These are phyloP conservation scores for Thymelicus acteon DNA, from an alignment of 2,888 invertebrate species.

Conservation along the genomic window DNA sequence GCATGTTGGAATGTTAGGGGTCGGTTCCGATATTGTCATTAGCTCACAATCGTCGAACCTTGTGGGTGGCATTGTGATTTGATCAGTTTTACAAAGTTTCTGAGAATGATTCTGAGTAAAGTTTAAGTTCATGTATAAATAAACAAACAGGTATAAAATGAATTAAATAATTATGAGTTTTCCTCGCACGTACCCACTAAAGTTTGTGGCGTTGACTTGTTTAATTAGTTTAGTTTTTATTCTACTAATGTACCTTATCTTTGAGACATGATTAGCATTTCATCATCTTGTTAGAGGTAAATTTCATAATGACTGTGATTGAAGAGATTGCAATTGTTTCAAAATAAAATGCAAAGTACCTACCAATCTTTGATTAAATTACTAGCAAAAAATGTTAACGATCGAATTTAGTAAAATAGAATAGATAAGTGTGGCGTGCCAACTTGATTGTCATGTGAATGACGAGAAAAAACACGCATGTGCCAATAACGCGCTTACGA, in stretches of 20 bases:
- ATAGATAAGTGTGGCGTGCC: slow-evolving; percentile 11
- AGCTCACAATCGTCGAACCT: too few relatives aligned
- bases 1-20: too few relatives aligned
- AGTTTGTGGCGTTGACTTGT: too few relatives aligned
- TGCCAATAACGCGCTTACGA: slow-evolving; percentile 17
- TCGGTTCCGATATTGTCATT: too few relatives aligned
- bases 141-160: too few relatives aligned
- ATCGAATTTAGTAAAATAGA: slow-evolving; percentile 23
- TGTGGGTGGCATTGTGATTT: too few relatives aligned
- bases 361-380: slow-evolving; percentile 20
- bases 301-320: background rate
- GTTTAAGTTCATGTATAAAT: too few relatives aligned
- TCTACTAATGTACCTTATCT: background rate
- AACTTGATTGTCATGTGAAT: slow-evolving; percentile 34
- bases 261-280: background rate
- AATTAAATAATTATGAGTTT: too few relatives aligned
- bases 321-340: slow-evolving; percentile 8
- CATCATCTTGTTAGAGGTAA: background rate
- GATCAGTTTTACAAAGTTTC: too few relatives aligned
- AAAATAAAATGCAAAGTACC: slow-evolving; percentile 26
- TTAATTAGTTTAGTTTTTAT: background rate
- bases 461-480: slow-evolving; percentile 16
- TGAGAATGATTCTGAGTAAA: too few relatives aligned
- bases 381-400: slow-evolving; percentile 14
- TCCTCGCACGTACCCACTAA: too few relatives aligned